These are phyloP conservation scores for Yoshiicerus persimilis DNA, from an alignment of 1,140 invertebrate genomes.

Conservation along the genomic window DNA sequence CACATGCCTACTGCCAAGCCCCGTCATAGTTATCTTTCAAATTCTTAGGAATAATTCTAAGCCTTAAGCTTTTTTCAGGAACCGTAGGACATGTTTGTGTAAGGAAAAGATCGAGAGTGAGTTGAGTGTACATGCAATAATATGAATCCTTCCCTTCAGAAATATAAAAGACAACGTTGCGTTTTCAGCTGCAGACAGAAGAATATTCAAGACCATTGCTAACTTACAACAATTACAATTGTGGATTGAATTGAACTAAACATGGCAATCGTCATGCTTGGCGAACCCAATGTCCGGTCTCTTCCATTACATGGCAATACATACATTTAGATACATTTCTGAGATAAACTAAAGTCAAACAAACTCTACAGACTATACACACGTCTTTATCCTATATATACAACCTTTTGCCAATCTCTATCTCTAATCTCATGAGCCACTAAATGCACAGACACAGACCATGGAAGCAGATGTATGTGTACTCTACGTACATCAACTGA, in stretches of 20 bases:
- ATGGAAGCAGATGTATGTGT: not conserved
- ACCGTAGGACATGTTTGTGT: not conserved
- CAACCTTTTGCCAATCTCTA: not conserved
- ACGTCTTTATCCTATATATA: not conserved
- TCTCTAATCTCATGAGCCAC: not conserved
- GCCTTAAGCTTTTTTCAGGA: not conserved
- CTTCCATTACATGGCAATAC: not conserved
- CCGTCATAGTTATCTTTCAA: not conserved
- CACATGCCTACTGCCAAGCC: not conserved
- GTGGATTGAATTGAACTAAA: not conserved
- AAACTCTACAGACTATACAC: not conserved
- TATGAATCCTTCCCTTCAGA: not conserved
- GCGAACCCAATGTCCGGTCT: constrained; percentile 6
- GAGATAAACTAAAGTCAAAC: not conserved
- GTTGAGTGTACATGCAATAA: not conserved
- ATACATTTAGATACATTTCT: not conserved
- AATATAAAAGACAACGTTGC: not conserved
- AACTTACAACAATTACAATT: not conserved
- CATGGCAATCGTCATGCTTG: constrained; percentile 14
- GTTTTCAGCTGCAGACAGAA: not conserved
- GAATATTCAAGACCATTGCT: not conserved
- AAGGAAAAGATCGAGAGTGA: not conserved
- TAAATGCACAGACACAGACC: not conserved
- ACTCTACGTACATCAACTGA: not conserved
- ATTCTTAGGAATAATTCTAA: not conserved